Percentiles rank a stretch among this genome's conserved stretches.
These are phyloP conservation scores for Calyptommatus sinebrachiatus DNA, from an alignment of 2,113 vertebrate species.

Conservation along the genomic window DNA sequence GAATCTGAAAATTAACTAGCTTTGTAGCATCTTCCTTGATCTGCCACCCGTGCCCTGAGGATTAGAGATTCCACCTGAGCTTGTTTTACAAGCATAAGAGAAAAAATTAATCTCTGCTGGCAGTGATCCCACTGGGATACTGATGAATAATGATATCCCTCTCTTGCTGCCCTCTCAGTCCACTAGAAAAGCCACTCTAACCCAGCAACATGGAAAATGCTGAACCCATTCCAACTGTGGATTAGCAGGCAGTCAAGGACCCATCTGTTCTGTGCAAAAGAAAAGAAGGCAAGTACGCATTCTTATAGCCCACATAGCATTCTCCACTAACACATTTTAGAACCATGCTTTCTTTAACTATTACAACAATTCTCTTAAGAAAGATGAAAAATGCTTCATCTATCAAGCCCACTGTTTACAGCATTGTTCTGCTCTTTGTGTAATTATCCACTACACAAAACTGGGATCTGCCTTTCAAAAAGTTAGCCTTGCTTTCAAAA, in stretches of 20 bases:
- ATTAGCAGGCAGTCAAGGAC: conserved; percentile 85
- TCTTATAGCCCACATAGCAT: conserved; percentile 71
- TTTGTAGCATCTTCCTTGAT: conserved; percentile 89
- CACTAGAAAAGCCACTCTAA: conserved; percentile 87
- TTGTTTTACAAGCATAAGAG: conserved; percentile 88
- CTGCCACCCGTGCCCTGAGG: conserved; percentile 85
- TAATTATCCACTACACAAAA: background rate
- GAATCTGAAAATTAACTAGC: conserved; percentile 89
- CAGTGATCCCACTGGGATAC: conserved; percentile 83
- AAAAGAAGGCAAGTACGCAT: conserved; percentile 75
- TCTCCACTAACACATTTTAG: conserved; percentile 64
- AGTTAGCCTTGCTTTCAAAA: background rate
- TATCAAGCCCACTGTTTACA: conserved; percentile 28
- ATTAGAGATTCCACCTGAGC: conserved; percentile 88
- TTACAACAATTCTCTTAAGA: conserved; percentile 40
- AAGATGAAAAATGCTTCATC: conserved; percentile 43
- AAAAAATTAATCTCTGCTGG: conserved; percentile 90
- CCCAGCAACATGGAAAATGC: conserved; percentile 79
- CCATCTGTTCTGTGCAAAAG: conserved; percentile 81
- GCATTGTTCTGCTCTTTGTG: background rate
- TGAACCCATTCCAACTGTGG: conserved; percentile 87
- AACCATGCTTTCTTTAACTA: conserved; percentile 45
- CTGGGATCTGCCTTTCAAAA: conserved; percentile 1
- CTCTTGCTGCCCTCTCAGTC: conserved; percentile 85
- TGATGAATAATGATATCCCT: conserved; percentile 89